These are phyloP conservation scores for Mimachlamys varia DNA, from an alignment of 2,888 invertebrate genomes.

Conservation along the genomic window DNA sequence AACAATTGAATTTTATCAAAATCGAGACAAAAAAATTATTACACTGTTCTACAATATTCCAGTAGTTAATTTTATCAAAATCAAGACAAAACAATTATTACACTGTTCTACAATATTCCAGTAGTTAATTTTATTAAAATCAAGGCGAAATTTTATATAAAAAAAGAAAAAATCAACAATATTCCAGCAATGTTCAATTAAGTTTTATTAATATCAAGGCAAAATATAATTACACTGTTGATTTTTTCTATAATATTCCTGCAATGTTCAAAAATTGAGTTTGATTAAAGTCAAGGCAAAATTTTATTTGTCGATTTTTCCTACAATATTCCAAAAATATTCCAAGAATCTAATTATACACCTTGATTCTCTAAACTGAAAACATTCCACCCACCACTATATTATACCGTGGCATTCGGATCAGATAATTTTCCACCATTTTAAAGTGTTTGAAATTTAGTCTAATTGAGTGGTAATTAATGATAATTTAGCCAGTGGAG, in stretches of 20 bases:
- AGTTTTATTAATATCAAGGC: too few species aligned
- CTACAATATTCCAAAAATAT: not conserved
- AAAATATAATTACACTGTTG: too few species aligned
- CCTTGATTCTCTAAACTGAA: not conserved
- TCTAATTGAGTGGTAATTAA: slow-evolving; percentile 36
- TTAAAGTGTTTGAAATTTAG: slow-evolving; percentile 20
- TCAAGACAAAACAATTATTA: too few species aligned
- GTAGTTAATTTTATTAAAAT: too few species aligned
- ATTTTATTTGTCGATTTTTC: not conserved
- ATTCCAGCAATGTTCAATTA: too few species aligned
- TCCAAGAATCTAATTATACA: not conserved
- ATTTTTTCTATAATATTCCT: too few species aligned
- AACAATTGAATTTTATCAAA: too few species aligned
- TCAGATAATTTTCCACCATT: not conserved
- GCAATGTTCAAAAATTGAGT: too few species aligned
- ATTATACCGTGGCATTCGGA: not conserved
- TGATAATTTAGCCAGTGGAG: not conserved
- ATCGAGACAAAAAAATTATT: not conserved
- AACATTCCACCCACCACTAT: not conserved
- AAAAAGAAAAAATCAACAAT: too few species aligned
- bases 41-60: not conserved
- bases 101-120: too few species aligned
- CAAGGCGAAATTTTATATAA: too few species aligned
- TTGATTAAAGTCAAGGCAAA: not conserved
- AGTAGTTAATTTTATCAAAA: too few species aligned